Conservation (phyloP, 2,113 vertebrate genomes). For the Gnathonemus echidnorhynchus region DNA sequence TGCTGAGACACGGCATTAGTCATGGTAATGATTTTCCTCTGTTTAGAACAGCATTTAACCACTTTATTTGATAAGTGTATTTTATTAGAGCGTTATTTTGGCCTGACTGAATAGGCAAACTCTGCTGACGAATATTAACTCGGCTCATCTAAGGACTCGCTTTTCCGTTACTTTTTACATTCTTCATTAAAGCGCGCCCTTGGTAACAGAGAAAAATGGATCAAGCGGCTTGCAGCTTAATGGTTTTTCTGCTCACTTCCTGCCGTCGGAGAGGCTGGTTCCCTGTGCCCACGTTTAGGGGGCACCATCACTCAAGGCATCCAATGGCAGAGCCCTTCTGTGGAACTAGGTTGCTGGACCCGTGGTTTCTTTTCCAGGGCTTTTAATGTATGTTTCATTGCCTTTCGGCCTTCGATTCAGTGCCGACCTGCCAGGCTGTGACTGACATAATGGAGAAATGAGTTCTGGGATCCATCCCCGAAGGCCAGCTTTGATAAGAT, state of each 20-base stretch:
- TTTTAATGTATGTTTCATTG: background rate
- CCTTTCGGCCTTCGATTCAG: background rate
- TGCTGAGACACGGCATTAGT: background rate
- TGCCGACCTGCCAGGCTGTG: background rate
- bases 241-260: background rate
- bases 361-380: background rate
- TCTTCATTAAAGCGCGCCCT: background rate
- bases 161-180: background rate
- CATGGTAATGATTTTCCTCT: background rate
- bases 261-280: background rate
- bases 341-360: background rate
- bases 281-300: background rate
- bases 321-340: background rate
- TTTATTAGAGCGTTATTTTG: background rate
- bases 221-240: background rate
- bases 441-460: background rate
- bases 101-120: background rate
- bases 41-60: background rate
- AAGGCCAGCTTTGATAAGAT: background rate
- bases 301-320: background rate
- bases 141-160: background rate
- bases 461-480: background rate
- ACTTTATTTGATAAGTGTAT: background rate
- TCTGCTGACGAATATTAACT: background rate
- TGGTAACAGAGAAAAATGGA: background rate